Evolutionary conservation across 2,888 invertebrate genomes (phyloP), one percentile per base, ranked within the genome.

Genomic region (Exocentrus adspersus): DNA sequence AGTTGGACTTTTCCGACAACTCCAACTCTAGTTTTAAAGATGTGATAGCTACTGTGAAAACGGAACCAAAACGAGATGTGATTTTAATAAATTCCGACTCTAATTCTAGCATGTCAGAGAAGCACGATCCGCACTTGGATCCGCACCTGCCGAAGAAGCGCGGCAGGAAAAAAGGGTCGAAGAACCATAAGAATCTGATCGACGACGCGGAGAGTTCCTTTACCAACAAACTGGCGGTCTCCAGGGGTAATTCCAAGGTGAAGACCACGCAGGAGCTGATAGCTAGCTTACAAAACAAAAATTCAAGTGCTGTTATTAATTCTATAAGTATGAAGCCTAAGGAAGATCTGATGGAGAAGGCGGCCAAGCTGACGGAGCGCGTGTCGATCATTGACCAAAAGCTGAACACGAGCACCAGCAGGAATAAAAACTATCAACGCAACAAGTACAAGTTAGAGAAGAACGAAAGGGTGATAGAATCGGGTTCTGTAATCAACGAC

Each of bases 251-350:
- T 77, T 87, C 88, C 16, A 87, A 88, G 77, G 85, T 91, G 48
- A 91, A 91, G 82, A 92, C 91, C 20, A 95, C 94, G 0, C 90
- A 92, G 78, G 93, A 95, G 81, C 83, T 95, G 59, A 84, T 94
- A 64, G 92, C 91, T 57, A 90, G 92, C 81, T 86, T 94, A 73
- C 90, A 90, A 82, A 82, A 80, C 54, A 78, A 80, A 51, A 77
- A 77, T 60, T 62, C 67, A 16, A 69, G 54, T 19, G 64, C 72
- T 6, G 65, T 65, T 19, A 58, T 75, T 21, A 71, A 69, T 58
- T 60, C 64, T 12, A 50, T 65, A n/a, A 41, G 41, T 19, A 52
- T 62, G 6, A 75, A 77, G 68, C 75, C 77, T 2, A 79, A 78
- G 53, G 82, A 82, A 67, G 82, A 82, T 75, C 76, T 81, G 76